Evolutionary conservation across 2,797 vertebrate genomes (phyloP), one percentile per base, ranked within the genome.

Genomic region (Discoglossus pictus): DNA sequence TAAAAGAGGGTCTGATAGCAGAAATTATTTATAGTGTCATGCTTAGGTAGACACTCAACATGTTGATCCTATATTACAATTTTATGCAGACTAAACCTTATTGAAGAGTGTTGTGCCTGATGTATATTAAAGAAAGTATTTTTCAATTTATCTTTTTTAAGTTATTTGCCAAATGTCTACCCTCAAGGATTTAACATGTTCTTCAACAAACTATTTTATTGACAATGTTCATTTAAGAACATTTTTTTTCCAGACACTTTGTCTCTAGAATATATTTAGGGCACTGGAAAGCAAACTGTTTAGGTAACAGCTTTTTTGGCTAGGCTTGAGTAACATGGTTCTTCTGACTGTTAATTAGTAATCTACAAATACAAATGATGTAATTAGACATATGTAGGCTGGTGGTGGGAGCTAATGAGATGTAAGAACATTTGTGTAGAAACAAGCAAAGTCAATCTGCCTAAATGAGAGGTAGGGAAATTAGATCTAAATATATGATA

Each of bases 71-170:
- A 69, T 48, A 66, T 58, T 44, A 75, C 72, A 75, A 36, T 73
- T 82, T 85, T 86, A 87, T 83, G 80, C 81, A 81, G 84, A 83
- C 79, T 75, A 83, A 87, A 84, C 79, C 83, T 80, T 81, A 75
- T 31, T 39, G 80, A 64, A 74, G 86, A 85, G 76, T 83, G 38
- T 88, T 86, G 88, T 89, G 86, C 88, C 88, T 88, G 86, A 85
- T 90, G 85, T 89, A 88, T 82, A 89, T 87, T 88, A 90, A 89
- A 91, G 81, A 86, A 88, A 89, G 84, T 90, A 89, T 91, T 90
- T 90, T 89, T 87, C 82, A 85, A 83, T 88, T 82, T 83, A 85
- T 82, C 82, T 75, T 74, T 86, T 84, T 84, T 80, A 80, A 85
- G 80, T 88, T 84, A 87, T 84, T 89, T 89, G 86, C 88, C 86